Evolutionary conservation across 2,113 vertebrate species (phyloP).

Genomic region (Sylvicapra grimmia): DNA sequence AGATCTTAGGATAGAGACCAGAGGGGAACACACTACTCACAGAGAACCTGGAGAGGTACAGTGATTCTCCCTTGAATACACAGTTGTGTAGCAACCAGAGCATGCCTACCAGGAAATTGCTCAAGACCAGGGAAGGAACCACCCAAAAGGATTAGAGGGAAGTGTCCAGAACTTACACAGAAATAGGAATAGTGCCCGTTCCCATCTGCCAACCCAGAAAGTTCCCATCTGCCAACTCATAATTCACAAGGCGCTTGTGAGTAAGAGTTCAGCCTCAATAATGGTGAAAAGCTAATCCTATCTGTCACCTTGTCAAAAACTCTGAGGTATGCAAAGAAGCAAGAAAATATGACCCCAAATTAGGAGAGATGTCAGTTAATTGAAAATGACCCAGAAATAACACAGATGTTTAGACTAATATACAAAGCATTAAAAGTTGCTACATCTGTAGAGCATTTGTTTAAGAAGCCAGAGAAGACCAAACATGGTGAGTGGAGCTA

Average conservation of each 20-base stretch:
- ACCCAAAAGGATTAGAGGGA: neutral
- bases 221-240: neutral
- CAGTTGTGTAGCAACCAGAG: neutral
- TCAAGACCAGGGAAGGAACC: neutral
- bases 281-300: neutral
- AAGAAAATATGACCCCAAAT: neutral
- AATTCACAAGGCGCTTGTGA: neutral
- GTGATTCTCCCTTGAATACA: neutral
- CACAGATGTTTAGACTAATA: neutral
- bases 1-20: neutral
- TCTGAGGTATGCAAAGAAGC: neutral
- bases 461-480: neutral
- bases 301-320: neutral
- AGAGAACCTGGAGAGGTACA: neutral
- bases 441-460: neutral
- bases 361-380: neutral
- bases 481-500: neutral
- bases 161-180: neutral
- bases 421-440: neutral
- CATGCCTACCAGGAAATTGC: neutral
- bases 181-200: neutral
- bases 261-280: neutral
- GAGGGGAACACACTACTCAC: neutral
- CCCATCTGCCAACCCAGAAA: neutral
- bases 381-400: neutral